Conservation (phyloP, 2,113 vertebrate species). For the Sinocyclocheilus maitianheensis region DNA sequence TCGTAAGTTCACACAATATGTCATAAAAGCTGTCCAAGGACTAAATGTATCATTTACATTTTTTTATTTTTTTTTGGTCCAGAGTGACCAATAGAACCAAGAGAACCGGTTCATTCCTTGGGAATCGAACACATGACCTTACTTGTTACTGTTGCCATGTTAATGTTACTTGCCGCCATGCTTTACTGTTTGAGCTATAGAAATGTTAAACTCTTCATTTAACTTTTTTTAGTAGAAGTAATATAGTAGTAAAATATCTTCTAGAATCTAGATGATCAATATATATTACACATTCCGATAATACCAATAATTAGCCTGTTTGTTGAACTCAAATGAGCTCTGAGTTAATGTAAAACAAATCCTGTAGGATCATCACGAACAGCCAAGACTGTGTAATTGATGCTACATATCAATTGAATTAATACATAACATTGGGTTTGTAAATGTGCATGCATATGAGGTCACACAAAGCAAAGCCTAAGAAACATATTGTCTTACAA, state of each 20-base stretch:
- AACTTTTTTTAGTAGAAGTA: not conserved
- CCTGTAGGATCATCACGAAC: not conserved
- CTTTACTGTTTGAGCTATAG: too few species aligned
- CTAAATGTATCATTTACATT: too few species aligned
- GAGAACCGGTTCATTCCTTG: not conserved
- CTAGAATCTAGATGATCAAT: not conserved
- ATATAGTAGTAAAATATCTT: not conserved
- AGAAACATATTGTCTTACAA: not conserved
- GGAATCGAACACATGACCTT: not conserved
- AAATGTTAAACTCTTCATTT: too few species aligned
- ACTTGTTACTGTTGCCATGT: not conserved
- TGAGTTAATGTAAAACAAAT: not conserved
- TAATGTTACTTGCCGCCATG: too few species aligned
- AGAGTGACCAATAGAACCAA: too few species aligned
- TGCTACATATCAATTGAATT: not conserved
- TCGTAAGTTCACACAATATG: too few species aligned
- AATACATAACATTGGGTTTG: not conserved
- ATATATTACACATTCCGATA: not conserved
- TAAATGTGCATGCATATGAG: not conserved
- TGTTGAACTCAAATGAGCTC: not conserved
- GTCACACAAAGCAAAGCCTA: slow-evolving; percentile 4
- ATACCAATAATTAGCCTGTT: not conserved
- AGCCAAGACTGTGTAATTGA: not conserved
- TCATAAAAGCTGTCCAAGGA: too few species aligned
- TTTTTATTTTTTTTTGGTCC: too few species aligned